Conservation (phyloP, 2,113 vertebrate species). For the Dromas ardeola region DNA sequence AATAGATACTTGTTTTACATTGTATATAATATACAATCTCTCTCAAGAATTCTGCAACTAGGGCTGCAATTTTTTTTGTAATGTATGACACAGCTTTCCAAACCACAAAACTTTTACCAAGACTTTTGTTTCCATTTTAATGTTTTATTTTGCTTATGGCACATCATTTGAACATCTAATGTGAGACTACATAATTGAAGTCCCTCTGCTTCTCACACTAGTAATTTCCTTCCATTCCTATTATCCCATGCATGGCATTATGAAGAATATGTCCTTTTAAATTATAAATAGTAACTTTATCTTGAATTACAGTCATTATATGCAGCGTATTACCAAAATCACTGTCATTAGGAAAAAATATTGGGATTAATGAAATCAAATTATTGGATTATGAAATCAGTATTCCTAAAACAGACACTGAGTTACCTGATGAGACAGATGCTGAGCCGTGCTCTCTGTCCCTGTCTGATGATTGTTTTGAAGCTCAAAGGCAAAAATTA, state of each 20-base stretch:
- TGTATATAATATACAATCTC: background rate
- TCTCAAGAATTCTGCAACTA: background rate
- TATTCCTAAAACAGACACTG: background rate
- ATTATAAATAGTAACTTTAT: background rate
- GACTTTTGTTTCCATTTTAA: background rate
- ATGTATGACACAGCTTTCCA: background rate
- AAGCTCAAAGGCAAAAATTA: background rate
- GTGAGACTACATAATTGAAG: background rate
- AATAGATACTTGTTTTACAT: background rate
- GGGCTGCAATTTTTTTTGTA: background rate
- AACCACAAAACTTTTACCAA: background rate
- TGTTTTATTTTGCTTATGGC: background rate
- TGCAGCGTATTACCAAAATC: background rate
- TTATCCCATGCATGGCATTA: background rate
- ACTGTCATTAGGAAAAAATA: background rate
- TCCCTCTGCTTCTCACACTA: background rate
- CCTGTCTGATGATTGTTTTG: background rate
- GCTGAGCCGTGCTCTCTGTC: background rate
- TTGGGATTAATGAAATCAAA: background rate
- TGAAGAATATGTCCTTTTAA: background rate
- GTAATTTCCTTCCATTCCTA: background rate
- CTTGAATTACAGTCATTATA: background rate
- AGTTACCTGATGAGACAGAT: background rate
- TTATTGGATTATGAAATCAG: background rate
- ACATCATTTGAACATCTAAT: background rate